These are phyloP conservation scores for Triplophysa tibetana DNA, from an alignment of 2,113 vertebrate species.

Conservation along the genomic window DNA sequence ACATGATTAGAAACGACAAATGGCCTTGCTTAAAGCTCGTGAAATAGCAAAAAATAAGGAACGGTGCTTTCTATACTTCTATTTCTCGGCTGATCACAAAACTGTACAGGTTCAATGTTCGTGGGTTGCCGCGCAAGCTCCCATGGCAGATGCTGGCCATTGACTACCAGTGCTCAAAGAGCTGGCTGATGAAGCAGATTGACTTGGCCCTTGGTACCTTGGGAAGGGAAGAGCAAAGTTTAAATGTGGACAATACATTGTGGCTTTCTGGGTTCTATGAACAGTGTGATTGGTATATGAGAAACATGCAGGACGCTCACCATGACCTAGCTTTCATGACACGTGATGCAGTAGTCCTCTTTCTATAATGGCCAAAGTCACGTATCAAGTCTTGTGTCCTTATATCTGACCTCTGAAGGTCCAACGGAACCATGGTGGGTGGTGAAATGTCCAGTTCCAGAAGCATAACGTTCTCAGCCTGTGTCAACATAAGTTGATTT, in stretches of 20 bases:
- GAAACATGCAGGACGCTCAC: conserved; percentile 69
- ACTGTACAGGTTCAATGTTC: conserved; percentile 45
- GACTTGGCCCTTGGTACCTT: conserved; percentile 86
- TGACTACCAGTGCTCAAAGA: conserved; percentile 72
- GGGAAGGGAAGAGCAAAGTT: conserved; percentile 5
- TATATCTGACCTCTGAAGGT: conserved; percentile 78
- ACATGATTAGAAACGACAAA: conserved; percentile 24
- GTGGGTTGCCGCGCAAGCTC: conserved; percentile 66
- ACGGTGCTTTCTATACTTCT: conserved; percentile 33
- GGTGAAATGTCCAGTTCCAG: conserved; percentile 91
- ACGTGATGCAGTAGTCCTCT: conserved; percentile 74
- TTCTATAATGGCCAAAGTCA: conserved; percentile 67
- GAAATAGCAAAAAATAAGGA: conserved; percentile 30
- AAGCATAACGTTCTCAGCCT: conserved; percentile 96
- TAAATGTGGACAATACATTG: not conserved
- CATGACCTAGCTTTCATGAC: conserved; percentile 90
- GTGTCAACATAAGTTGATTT: conserved; percentile 52
- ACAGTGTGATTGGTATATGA: not conserved
- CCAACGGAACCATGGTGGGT: conserved; percentile 74
- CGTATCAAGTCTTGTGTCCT: conserved; percentile 47
- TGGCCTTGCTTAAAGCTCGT: conserved; percentile 35
- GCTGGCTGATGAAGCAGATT: conserved; percentile 76
- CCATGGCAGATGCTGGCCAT: conserved; percentile 58
- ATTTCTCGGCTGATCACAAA: conserved; percentile 8
- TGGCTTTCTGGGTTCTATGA: not conserved